These are phyloP conservation scores for Aphidius colemani DNA, from an alignment of 2,888 invertebrate species.

Conservation along the genomic window DNA sequence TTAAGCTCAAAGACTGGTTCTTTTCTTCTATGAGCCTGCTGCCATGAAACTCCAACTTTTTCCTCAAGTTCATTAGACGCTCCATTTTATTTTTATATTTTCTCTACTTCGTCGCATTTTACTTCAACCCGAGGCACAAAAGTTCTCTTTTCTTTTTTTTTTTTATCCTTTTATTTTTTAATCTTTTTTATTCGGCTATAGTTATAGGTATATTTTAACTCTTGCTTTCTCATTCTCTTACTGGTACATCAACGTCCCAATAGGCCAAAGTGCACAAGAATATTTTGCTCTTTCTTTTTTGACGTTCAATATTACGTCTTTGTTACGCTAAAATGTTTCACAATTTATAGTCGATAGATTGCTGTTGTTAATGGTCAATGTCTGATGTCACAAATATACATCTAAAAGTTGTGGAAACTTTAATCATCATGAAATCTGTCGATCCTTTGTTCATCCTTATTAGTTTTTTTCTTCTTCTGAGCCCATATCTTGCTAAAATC, in stretches of 20 bases:
- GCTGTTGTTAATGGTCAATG: constrained; percentile 14
- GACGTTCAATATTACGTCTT: constrained; percentile 19
- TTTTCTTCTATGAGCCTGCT: constrained; percentile 27
- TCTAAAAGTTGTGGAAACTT: too few relatives aligned
- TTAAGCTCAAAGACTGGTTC: constrained; percentile 18
- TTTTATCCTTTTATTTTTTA: background rate
- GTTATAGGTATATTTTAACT: constrained; percentile 5
- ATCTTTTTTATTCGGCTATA: constrained; percentile 1
- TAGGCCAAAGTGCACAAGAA: constrained; percentile 18
- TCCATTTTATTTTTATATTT: constrained; percentile 37
- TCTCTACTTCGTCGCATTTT: constrained; percentile 35
- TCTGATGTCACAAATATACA: background rate
- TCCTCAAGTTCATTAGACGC: constrained; percentile 46
- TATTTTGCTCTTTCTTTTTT: constrained; percentile 14
- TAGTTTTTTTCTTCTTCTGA: too few relatives aligned
- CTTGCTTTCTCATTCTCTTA: constrained; percentile 12
- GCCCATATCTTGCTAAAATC: too few relatives aligned
- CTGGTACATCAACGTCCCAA: constrained; percentile 6
- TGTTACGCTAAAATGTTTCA: constrained; percentile 17
- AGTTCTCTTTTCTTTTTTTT: constrained; percentile 6
- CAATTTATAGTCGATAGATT: constrained; percentile 5
- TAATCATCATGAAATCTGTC: too few relatives aligned
- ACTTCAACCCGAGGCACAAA: constrained; percentile 31
- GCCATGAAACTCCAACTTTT: constrained; percentile 43
- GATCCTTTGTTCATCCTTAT: too few relatives aligned